A percentile compares a stretch with the other conserved stretches of the same genome.
Conservation (phyloP, 2,888 invertebrate species). For the Litoditis marina region DNA sequence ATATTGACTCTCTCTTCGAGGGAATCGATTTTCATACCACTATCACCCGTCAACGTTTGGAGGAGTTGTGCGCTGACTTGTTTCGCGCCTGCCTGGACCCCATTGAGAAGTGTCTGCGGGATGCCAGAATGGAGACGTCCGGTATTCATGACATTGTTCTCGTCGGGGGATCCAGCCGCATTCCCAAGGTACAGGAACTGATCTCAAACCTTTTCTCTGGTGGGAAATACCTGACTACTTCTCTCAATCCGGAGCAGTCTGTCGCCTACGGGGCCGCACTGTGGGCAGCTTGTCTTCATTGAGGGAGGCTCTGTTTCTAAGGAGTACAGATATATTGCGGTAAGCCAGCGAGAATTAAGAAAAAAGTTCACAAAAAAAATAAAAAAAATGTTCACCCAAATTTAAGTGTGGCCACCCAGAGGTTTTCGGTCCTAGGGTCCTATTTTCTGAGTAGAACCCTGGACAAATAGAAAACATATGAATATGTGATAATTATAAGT, state of each 20-base stretch:
- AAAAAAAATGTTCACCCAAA: too few species aligned
- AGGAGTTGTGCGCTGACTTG: conserved; percentile 90
- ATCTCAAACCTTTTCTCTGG: conserved; percentile 83
- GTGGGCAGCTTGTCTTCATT: too few species aligned
- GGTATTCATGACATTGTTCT: conserved; percentile 70
- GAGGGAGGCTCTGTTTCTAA: too few species aligned
- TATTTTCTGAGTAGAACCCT: too few species aligned
- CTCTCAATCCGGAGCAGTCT: conserved; percentile 93
- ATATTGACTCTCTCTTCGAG: conserved; percentile 90
- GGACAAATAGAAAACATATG: too few species aligned
- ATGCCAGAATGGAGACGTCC: conserved; percentile 14
- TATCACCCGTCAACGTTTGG: conserved; percentile 92
- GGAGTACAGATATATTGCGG: too few species aligned
- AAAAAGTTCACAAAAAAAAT: too few species aligned
- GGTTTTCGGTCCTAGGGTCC: too few species aligned
- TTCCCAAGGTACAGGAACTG: conserved; percentile 93
- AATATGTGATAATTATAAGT: too few species aligned
- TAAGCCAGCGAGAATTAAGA: too few species aligned
- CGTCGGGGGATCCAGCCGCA: conserved; percentile 88
- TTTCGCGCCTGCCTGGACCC: conserved; percentile 94
- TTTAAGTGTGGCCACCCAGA: too few species aligned
- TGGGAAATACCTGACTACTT: conserved; percentile 89
- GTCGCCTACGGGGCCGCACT: conserved; percentile 83
- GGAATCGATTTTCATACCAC: conserved; percentile 93
- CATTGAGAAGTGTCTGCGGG: conserved; percentile 88